phyloP scores from a whole-genome alignment of 2,888 invertebrate species.

The Iselma pallidipennis region DNA sequence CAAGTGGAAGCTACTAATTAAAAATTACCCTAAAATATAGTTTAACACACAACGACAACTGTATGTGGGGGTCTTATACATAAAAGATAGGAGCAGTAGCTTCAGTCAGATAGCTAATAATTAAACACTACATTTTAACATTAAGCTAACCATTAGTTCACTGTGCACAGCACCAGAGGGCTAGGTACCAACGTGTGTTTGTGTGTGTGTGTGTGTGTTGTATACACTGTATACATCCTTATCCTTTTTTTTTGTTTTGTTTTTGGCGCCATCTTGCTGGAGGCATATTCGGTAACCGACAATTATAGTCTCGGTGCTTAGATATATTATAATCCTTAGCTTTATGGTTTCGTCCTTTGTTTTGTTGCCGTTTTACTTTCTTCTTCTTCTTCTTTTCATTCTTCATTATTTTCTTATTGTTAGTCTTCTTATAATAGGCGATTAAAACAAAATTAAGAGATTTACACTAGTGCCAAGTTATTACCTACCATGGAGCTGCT shows the following conservation, averaged over 20 bases:
- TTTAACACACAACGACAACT: constrained; percentile 37
- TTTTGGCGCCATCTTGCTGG: constrained; percentile 55
- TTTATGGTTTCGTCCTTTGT: constrained; percentile 30
- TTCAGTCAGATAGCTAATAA: constrained; percentile 46
- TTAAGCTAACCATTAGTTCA: constrained; percentile 53
- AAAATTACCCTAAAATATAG: constrained; percentile 52
- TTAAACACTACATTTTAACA: constrained; percentile 49
- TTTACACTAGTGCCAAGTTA: constrained; percentile 11
- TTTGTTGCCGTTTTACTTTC: constrained; percentile 13
- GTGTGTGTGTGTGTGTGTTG: too few relatives aligned
- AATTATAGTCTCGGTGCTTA: constrained; percentile 53
- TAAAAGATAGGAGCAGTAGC: constrained; percentile 40
- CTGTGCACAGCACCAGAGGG: constrained; percentile 49
- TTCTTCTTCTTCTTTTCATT: not conserved
- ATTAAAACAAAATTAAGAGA: constrained; percentile 43
- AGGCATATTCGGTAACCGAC: constrained; percentile 49
- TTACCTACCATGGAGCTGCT: too few relatives aligned
- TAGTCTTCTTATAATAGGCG: constrained; percentile 9
- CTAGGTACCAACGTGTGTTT: constrained; percentile 25
- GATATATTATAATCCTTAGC: constrained; percentile 49
- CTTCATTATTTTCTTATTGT: not conserved
- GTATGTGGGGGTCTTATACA: constrained; percentile 27
- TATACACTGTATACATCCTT: too few relatives aligned
- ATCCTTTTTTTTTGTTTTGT: constrained; percentile 45
- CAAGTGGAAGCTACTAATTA: constrained; percentile 49